Evolutionary conservation across 2,797 vertebrate species (phyloP), one percentile per base, ranked within the genome.

Genomic region (Poeciliopsis infans): DNA sequence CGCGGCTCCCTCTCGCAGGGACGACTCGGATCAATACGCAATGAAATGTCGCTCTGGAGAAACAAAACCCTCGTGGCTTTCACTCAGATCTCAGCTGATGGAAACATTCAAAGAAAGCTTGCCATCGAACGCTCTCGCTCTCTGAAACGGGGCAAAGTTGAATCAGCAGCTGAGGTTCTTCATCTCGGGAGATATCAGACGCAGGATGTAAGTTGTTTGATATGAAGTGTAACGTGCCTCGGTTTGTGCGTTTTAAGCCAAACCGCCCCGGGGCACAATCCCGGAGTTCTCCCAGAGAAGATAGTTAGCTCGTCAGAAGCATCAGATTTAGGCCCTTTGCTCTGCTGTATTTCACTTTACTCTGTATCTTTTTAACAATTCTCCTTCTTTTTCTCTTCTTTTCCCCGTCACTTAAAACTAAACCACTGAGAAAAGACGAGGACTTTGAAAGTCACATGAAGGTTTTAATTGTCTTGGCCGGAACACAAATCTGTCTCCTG

Each of bases 401-500:
- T 78, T 61, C 78, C 49, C 69, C 43, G 36, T 59, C 77, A 70
- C 79, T 79, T 33, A 18, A 45, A 87, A 87, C 83, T 82, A 79
- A 87, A 74, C 57, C 51, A 39, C 66, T 68, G 74, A 59, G 36
- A 57, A 66, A 83, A 89, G 82, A 86, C 85, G 78, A 89, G 83
- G 76, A 75, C 77, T 2, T n/a, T 23, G 7, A 80, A 75, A 77
- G 88, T 79, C 89, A 79, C 59, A 5, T 57, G 5, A 73, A 82
- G 70, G 71, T 78, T 89, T 90, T 94, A 94, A 93, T 94, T 87
- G 89, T 85, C 80, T 93, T 90, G 91, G 89, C 92, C 77, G 78
- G 43, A 85, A 76, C 81, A 78, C 78, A 81, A 83, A 78, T 84
- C 70, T 75, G 79, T 73, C 86, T 86, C 79, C 78, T 43, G 79